Evolutionary conservation across 2,797 vertebrate species (phyloP), one percentile per base, ranked within the genome.

Genomic region (Lates japonicus): DNA sequence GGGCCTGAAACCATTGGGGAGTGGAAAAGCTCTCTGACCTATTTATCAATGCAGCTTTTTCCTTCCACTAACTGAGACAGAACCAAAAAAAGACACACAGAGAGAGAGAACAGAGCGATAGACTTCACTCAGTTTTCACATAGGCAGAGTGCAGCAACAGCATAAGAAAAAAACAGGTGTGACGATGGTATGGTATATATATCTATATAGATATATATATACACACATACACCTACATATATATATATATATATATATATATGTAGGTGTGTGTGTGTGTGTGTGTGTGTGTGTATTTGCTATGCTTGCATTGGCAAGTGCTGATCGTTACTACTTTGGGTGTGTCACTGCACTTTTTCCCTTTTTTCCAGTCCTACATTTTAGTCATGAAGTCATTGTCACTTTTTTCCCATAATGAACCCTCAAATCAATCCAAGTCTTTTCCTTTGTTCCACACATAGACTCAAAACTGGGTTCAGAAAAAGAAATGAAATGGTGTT

Each of bases 21-120:
- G 94, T 90, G 92, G 92, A 93, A 95, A 94, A 94, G 92, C 93
- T 95, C 94, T 94, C 93, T 96, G 96, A 96, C 96, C 95, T 96
- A 96, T 96, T 96, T 96, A 96, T 95, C 94, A 95, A 92, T 93
- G 93, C 94, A 93, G 94, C 88, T 89, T 93, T 91, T 92, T 88
- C 89, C 88, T 92, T 94, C 90, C 80, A 88, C 85, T 91, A 87
- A 90, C 89, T 84, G 88, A 91, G 89, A 87, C 89, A 46, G 22
- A 91, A 91, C 78, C 76, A 82, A 82, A 84, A 86, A 88, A 63
- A 90, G 64, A 84, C 31, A 65, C 31, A 74, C 39, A 59, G 60
- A 57, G 74, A 60, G 78, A 58, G 59, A 39, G n/a, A 42, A 42
- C 62, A 69, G 76, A 81, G 68, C 63, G 63, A 76, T 52, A 75